A percentile compares a stretch with the other conserved stretches of the same genome.
phyloP scores from a whole-genome alignment of 2,113 vertebrate genomes.

The Mugil cephalus region DNA sequence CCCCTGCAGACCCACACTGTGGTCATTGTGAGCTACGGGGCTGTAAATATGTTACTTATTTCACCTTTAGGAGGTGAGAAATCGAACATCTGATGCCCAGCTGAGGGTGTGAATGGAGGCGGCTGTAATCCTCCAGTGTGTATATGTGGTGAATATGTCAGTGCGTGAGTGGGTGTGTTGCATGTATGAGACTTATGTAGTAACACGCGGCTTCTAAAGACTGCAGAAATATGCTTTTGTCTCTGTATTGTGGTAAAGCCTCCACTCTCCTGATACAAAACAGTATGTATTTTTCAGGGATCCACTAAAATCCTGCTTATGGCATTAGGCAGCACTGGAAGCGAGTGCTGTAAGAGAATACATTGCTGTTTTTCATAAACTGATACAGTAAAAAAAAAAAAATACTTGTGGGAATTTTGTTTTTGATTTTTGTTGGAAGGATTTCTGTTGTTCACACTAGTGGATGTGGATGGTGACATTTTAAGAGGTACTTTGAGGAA shows the following conservation, averaged over 20 bases:
- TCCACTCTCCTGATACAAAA: neutral
- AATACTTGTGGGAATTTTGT: neutral
- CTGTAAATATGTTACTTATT: slow-evolving; percentile 55
- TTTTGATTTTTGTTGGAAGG: slow-evolving; percentile 14
- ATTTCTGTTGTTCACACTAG: neutral
- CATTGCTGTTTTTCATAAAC: neutral
- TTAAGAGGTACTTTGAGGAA: slow-evolving; percentile 31
- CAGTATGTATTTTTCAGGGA: slow-evolving; percentile 17
- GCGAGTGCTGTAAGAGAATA: neutral
- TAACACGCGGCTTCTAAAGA: slow-evolving; percentile 18
- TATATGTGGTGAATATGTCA: slow-evolving; percentile 49
- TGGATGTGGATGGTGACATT: slow-evolving; percentile 31
- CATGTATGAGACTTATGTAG: slow-evolving; percentile 27
- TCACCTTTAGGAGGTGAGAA: slow-evolving; percentile 65
- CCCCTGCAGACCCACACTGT: slow-evolving; percentile 41
- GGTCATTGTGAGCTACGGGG: slow-evolving; percentile 44
- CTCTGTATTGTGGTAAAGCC: slow-evolving; percentile 27
- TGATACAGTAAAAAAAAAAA: neutral
- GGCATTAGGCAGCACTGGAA: slow-evolving; percentile 5
- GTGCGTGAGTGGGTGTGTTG: slow-evolving; percentile 26
- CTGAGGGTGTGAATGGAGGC: slow-evolving; percentile 58
- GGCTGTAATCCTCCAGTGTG: slow-evolving; percentile 44
- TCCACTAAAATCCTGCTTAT: slow-evolving; percentile 5
- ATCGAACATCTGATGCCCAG: slow-evolving; percentile 62
- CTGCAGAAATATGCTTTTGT: neutral